These are phyloP conservation scores for Halcyon badia DNA, from an alignment of 2,797 vertebrate species.

Conservation along the genomic window DNA sequence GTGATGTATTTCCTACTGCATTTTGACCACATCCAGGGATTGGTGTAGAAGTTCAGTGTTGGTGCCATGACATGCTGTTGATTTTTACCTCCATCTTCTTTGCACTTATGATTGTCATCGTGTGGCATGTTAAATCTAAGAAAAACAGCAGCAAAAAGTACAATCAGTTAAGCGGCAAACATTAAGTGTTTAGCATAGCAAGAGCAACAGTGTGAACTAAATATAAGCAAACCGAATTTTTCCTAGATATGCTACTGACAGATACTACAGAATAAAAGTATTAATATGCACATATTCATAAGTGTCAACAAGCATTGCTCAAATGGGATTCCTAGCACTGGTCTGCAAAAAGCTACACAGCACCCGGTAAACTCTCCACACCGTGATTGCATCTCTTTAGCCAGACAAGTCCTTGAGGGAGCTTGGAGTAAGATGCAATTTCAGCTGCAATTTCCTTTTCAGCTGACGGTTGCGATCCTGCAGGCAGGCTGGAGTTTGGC, in stretches of 20 bases:
- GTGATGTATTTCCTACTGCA: constrained; percentile 99
- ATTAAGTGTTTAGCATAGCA: neutral
- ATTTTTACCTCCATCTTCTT: constrained; percentile 94
- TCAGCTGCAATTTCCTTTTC: neutral
- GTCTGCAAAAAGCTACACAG: neutral
- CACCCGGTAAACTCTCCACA: neutral
- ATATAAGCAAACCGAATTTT: neutral
- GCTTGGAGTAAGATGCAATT: neutral
- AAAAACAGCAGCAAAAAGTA: neutral
- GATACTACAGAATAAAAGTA: neutral
- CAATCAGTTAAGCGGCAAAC: neutral
- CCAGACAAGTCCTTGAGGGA: neutral
- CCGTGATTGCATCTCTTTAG: neutral
- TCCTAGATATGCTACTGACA: neutral
- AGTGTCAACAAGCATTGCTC: neutral
- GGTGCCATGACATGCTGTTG: constrained; percentile 98
- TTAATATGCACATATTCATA: neutral
- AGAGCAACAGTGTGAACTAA: neutral
- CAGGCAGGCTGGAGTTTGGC: neutral
- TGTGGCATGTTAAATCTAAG: constrained; percentile 98
- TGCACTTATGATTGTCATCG: constrained; percentile 97
- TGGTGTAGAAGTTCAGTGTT: constrained; percentile 96
- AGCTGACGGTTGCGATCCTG: accelerated
- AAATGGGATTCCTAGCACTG: neutral
- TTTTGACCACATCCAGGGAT: constrained; percentile 99